These are phyloP conservation scores for Lycophotia porphyrea DNA, from an alignment of 2,888 invertebrate genomes.

Conservation along the genomic window DNA sequence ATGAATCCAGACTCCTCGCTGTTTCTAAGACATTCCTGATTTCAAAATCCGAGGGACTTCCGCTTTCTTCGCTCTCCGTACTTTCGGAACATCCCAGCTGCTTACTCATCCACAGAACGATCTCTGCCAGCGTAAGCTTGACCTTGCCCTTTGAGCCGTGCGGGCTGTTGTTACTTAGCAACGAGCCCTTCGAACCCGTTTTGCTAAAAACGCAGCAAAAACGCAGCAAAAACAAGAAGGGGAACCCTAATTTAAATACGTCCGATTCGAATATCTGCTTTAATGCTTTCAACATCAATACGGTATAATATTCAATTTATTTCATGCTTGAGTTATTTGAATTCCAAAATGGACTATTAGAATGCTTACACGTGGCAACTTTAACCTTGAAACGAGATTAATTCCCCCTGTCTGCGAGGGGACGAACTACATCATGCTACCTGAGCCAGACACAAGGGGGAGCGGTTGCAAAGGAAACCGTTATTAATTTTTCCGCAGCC, in stretches of 20 bases:
- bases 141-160: not conserved
- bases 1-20: too few species aligned
- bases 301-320: not conserved
- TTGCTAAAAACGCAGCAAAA: not conserved
- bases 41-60: too few species aligned
- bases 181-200: not conserved
- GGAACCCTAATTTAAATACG: not conserved
- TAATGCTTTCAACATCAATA: not conserved
- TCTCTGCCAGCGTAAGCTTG: not conserved
- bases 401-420: constrained; percentile 5
- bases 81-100: too few species aligned
- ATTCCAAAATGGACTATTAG: not conserved
- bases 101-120: too few species aligned
- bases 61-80: too few species aligned
- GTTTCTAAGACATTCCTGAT: too few species aligned
- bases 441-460: constrained; percentile 6
- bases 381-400: constrained; percentile 29
- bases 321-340: not conserved
- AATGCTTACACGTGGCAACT: constrained; percentile 10
- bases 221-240: too few species aligned
- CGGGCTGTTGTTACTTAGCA: not conserved
- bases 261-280: not conserved
- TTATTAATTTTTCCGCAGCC: not conserved
- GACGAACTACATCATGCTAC: constrained; percentile 21
- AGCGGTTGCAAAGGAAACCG: not conserved